Evolutionary conservation across 30 jellyfish, hydroid and myxozoan genomes (phyloP).

Genomic region (Turritopsis dohrnii): DNA sequence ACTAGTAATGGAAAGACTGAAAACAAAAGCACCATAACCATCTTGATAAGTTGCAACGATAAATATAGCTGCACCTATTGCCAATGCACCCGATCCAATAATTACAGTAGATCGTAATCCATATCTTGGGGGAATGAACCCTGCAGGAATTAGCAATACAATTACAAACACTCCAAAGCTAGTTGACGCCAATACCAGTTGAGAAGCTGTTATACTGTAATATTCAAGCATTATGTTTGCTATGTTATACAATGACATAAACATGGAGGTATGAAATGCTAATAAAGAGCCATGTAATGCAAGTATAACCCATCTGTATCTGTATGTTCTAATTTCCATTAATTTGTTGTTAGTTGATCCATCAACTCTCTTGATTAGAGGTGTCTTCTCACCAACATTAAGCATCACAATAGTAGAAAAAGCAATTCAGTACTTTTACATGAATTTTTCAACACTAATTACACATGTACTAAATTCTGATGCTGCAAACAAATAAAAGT

Average conservation of each 20-base stretch:
- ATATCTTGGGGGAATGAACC: neutral
- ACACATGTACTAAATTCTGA: too few relatives aligned
- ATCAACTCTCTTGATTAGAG: neutral
- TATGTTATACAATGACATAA: neutral
- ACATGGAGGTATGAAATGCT: neutral
- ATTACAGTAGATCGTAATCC: neutral
- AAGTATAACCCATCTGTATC: neutral
- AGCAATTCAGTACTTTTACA: neutral
- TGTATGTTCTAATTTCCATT: neutral
- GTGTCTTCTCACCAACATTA: neutral
- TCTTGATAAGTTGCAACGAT: neutral
- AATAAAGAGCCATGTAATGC: neutral
- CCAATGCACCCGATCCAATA: neutral
- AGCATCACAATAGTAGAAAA: neutral
- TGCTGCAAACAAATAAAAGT: too few relatives aligned
- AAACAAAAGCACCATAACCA: neutral
- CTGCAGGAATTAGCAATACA: slow-evolving; percentile 7
- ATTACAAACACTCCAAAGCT: neutral
- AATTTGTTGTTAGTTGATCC: neutral
- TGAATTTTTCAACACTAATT: too few relatives aligned
- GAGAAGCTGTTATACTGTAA: neutral
- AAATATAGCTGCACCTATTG: slow-evolving; percentile 12
- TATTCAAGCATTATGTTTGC: neutral
- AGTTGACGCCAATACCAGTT: neutral
- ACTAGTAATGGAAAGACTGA: neutral